Base-by-base conservation (phyloP, 2,797 vertebrate genomes). In the Lagodon rhomboides region DNA sequence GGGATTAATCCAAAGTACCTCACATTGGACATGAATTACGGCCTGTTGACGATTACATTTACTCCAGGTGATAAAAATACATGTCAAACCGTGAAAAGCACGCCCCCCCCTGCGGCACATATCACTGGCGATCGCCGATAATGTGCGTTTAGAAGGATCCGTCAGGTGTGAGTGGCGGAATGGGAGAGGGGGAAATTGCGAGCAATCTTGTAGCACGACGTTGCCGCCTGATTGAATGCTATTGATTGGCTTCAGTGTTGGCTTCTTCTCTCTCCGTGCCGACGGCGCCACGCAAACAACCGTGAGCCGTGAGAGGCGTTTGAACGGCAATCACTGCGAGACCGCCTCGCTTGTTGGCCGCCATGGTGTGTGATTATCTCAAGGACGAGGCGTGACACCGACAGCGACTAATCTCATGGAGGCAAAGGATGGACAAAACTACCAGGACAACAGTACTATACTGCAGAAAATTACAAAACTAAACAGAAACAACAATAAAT, bases 161-260 rank as follows among this genome's bases (percentile, higher is more conserved):
- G 1, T 38, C 51, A 63, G 27, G 67, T 65, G 16, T 53, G 73
- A 85, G 62, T 9, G 63, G 43, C 56, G 63, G 75, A 65, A 82
- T 11, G 20, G 23, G 38, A 27, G 49, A n/a, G 38, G 65, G 46
- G 70, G 50, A 78, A 87, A 86, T 79, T 82, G 60, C 68, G 20
- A 74, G 75, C 85, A 73, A 86, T 85, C 73, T 79, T 22, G n/a
- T 41, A 74, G 73, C 41, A 41, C 34, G 67, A 73, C 71, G 79
- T 77, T 1, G n/a, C 70, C 5, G 56, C 63, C 73, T 87, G 85
- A 89, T 86, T 86, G 84, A 85, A 90, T 47, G 73, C 30, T 82
- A 91, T 90, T 85, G 91, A 92, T 92, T 66, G 47, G 44, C 50
- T 67, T 83, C 38, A 49, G 70, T 72, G 64, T 83, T 56, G 27